Base-by-base conservation (phyloP, 2,113 vertebrate species). In the Petrocephalus microphthalmus region DNA sequence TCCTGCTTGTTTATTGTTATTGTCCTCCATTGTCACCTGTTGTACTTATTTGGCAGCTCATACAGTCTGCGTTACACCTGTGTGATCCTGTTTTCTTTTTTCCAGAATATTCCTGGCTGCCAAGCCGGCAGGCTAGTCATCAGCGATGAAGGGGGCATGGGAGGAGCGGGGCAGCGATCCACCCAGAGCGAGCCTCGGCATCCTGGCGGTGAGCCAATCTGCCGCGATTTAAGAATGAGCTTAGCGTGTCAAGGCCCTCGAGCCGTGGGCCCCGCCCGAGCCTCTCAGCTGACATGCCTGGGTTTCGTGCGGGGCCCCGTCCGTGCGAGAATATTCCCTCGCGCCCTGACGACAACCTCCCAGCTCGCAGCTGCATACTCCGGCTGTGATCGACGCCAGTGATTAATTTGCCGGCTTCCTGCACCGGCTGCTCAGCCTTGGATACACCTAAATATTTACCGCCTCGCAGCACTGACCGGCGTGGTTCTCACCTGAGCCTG, bases 221-320 rank as follows among this genome's bases (percentile, higher is more conserved):
- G 83, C 93, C 90, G 90, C 91, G 91, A 95, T 96, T 95, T 95
- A 95, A 95, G 95, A 95, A 95, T 95, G 95, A 95, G 94, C 92
- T 49, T 96, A 93, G 95, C 95, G 95, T 96, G 95, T 96, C 93
- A 96, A 95, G 94, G 92, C 93, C 93, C 93, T 94, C 91, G 95
- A 71, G 91, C 91, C 91, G 92, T 87, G 94, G 92, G 93, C 95
- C 94, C 95, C 95, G 92, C 95, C 95, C 92, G 94, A 93, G 94
- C 95, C 94, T 95, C 94, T 95, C 95, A 96, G 94, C 94, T 95
- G 93, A 93, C 93, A 94, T 94, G 93, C 92, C 90, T 93, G 81
- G 84, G 91, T 94, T 94, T 92, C 91, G 93, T 95, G 94, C 87
- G 47, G 92, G 86, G 92, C 91, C 89, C 53, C 54, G 11, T 86